Evolutionary conservation across 2,113 vertebrate species (phyloP).

Genomic region (Melierax canorus): DNA sequence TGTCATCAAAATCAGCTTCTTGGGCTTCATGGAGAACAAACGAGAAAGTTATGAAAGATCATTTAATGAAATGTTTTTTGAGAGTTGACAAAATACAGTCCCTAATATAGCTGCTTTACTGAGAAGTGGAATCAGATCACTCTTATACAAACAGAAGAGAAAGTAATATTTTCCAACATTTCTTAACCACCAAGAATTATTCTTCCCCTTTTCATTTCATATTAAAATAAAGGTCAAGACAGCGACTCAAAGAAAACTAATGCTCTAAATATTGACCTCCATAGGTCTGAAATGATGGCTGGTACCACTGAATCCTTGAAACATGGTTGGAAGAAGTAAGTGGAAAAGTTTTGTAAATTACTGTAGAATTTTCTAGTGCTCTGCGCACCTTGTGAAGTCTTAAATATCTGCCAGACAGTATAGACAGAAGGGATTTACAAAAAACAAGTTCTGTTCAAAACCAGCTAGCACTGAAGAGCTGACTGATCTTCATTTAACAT

Average conservation of each 20-base stretch:
- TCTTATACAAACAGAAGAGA: background rate
- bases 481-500: background rate
- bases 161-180: background rate
- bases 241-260: conserved; percentile 25
- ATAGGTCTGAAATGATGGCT: conserved; percentile 48
- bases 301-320: conserved; percentile 39
- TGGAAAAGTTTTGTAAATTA: conserved; percentile 33
- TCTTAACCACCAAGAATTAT: background rate
- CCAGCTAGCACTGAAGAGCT: background rate
- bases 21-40: background rate
- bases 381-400: background rate
- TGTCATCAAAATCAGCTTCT: background rate
- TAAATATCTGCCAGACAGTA: background rate
- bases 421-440: background rate
- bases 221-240: background rate
- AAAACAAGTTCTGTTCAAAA: background rate
- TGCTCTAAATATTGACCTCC: conserved; percentile 42
- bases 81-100: background rate
- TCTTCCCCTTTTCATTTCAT: background rate
- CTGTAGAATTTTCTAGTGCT: conserved; percentile 11
- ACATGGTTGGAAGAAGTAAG: conserved; percentile 48
- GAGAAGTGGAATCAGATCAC: background rate
- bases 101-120: background rate
- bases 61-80: background rate
- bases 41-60: background rate